Evolutionary conservation across 1,140 invertebrate species (phyloP).

Genomic region (Brevipalpus yothersi): DNA sequence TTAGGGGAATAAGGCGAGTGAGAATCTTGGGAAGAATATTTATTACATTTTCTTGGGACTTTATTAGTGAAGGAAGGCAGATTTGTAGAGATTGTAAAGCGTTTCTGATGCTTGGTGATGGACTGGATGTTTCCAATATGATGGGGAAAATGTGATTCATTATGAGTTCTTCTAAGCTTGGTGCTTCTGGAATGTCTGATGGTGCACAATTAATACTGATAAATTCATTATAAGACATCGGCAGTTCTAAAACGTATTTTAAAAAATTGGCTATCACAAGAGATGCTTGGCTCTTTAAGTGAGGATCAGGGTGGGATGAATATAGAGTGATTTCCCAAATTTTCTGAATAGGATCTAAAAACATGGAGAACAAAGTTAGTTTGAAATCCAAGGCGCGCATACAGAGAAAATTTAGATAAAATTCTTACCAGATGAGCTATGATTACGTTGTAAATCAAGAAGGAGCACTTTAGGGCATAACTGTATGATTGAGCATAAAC

Average conservation of each 20-base stretch:
- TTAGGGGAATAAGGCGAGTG: conserved; percentile 32
- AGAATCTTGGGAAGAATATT: conserved; percentile 26
- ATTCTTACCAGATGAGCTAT: not conserved
- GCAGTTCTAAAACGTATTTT: conserved; percentile 12
- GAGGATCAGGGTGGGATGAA: conserved; percentile 46
- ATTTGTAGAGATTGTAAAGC: conserved; percentile 19
- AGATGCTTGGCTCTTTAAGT: conserved; percentile 44
- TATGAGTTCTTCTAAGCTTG: conserved; percentile 1
- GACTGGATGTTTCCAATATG: not conserved
- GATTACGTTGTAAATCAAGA: conserved; percentile 22
- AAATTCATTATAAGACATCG: conserved; percentile 3
- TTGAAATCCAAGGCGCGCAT: not conserved
- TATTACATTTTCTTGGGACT: conserved; percentile 18
- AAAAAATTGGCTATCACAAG: conserved; percentile 39
- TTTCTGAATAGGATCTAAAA: conserved; percentile 17
- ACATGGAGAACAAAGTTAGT: not conserved
- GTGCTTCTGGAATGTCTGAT: not conserved
- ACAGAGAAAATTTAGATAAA: not conserved
- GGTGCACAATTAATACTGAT: not conserved
- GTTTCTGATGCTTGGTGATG: conserved; percentile 19
- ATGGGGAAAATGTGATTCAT: not conserved
- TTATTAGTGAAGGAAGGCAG: conserved; percentile 32
- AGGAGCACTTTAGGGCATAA: conserved; percentile 42
- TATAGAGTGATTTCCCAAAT: conserved; percentile 42
- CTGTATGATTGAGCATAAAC: conserved; percentile 37